Evolutionary conservation across 2,797 vertebrate species (phyloP), one percentile per base, ranked within the genome.

Genomic region (Gymnothorax javanicus): DNA sequence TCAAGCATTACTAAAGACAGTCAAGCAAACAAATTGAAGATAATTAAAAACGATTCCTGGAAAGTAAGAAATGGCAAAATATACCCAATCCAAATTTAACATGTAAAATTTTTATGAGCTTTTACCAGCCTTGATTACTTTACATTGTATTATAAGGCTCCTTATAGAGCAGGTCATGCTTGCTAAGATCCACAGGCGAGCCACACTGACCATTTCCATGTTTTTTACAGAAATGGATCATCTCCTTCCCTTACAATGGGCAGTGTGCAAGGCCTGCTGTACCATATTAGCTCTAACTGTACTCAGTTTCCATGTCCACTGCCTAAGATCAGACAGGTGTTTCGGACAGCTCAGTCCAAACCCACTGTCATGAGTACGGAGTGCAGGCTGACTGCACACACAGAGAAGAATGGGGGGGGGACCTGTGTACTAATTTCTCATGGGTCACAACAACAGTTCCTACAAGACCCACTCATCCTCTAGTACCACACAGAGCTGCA

Each of bases 181-280:
- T 52, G 15, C 23, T 6, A 52, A 50, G 43, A 79, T 52, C 75
- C 54, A 77, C 73, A 20, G 15, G 88, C 88, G 82, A 84, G 60
- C 5, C 56, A 73, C 89, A 89, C 88, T 27, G 86, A 87, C 83
- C 17, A 1, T 25, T 60, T 60, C 84, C 64, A 33, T 43, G 79
- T 2, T 82, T 89, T 90, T 89, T 87, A 88, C 87, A 87, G 87
- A 90, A 90, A 86, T 82, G 71, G 84, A 87, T 88, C 27, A 62
- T 7, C 85, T 83, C 75, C 87, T 88, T 86, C 67, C 88, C 90
- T 88, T 64, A 50, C 54, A 60, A 62, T n/a, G 77, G 81, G 85
- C 82, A 58, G 62, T 33, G 67, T 85, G 79, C 27, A 81, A 84
- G 73, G 75, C 64, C 79, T 57, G 25, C 27, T 85, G 86, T 83